Conservation (phyloP, 2,797 vertebrate genomes). For the Aphelocoma californica region DNA sequence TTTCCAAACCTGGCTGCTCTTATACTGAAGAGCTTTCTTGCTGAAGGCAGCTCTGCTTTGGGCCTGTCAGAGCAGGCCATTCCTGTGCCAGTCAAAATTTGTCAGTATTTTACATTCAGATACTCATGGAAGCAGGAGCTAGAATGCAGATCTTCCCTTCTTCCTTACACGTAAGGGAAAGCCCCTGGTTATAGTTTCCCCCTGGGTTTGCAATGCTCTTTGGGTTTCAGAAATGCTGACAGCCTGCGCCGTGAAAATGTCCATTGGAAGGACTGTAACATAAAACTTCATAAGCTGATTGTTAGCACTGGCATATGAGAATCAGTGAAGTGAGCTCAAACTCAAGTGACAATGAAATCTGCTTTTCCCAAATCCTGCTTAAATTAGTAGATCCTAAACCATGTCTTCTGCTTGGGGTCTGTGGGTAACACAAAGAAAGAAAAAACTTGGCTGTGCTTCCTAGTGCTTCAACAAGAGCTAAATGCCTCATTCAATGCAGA, state of each 20-base stretch:
- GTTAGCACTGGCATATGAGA: background rate
- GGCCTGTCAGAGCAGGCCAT: background rate
- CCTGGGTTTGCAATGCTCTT: background rate
- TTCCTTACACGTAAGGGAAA: background rate
- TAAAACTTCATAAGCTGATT: background rate
- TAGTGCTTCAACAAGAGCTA: background rate
- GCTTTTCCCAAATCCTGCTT: background rate
- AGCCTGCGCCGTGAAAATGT: rapidly evolving
- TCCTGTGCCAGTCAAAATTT: background rate
- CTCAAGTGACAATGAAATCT: background rate
- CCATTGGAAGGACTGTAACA: background rate
- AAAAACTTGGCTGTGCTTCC: background rate
- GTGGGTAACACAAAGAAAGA: background rate
- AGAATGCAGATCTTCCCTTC: background rate
- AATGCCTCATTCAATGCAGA: background rate
- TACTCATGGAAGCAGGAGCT: background rate
- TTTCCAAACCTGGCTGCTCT: background rate
- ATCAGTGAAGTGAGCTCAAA: background rate
- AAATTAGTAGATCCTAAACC: background rate
- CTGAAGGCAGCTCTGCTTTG: background rate
- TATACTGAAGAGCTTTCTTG: background rate
- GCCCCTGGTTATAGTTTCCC: background rate
- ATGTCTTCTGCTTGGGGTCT: background rate
- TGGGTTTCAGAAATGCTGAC: background rate
- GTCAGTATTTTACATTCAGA: background rate